Percentiles rank a stretch among this genome's conserved stretches.
Evolutionary conservation across 2,113 vertebrate species (phyloP).

Genomic region (Nettapus auritus): DNA sequence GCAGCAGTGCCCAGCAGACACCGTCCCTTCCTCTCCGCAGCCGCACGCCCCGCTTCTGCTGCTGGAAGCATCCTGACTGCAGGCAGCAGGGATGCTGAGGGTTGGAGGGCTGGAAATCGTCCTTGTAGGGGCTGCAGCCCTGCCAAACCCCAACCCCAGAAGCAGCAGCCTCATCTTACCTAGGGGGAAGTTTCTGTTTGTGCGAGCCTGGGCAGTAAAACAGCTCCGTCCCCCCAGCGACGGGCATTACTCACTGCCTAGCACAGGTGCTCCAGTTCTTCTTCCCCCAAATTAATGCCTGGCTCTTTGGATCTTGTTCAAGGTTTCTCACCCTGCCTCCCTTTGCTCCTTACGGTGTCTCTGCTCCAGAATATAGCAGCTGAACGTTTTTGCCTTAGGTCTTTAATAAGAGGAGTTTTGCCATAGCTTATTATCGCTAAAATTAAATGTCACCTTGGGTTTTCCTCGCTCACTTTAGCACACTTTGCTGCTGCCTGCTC

Average conservation of each 20-base stretch:
- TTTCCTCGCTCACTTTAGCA: constrained; percentile 55
- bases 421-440: constrained; percentile 60
- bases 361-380: not conserved
- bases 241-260: not conserved
- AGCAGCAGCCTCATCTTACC: not conserved
- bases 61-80: rapidly evolving
- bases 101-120: rapidly evolving
- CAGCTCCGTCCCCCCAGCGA: not conserved
- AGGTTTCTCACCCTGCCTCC: not conserved
- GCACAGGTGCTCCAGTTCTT: not conserved
- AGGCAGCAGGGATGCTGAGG: not conserved
- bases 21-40: no score
- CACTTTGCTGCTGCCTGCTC: constrained; percentile 36
- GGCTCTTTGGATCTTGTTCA: not conserved
- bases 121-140: not conserved
- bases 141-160: no score
- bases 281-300: constrained; percentile 18
- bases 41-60: rapidly evolving
- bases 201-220: not conserved
- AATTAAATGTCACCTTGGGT: constrained; percentile 75
- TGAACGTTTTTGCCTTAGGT: constrained; percentile 27
- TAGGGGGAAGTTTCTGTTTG: not conserved
- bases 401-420: constrained; percentile 58
- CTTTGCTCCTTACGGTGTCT: not conserved
- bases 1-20: no score